Base-by-base conservation (phyloP, 2,113 vertebrate species). In the Felis chaus region DNA sequence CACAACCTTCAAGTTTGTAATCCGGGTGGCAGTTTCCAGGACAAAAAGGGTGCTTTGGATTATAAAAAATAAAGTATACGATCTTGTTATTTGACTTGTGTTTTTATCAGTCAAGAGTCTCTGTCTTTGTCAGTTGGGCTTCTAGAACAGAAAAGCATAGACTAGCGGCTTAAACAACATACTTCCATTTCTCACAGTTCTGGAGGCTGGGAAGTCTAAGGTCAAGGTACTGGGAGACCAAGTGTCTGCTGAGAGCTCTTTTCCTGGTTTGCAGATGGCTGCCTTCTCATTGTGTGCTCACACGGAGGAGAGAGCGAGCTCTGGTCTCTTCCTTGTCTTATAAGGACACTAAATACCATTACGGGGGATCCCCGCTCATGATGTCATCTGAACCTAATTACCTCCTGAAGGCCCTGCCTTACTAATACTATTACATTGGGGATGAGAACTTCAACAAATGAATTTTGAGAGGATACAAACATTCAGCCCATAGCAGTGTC, bases 41-140 rank as follows among this genome's bases (percentile, higher is more conserved):
- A 95, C 66, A 33, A 65, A 45, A 68, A 25, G 27, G 21, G 3
- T 41, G 27, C 31, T 33, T 73, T 82, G 14, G 63, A 69, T 84
- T 84, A 89, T 57, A 69, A 85, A 84, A 97, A 96, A 21, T 66
- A 53, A 57, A 95, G 65, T 33, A 23, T 53, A 68, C 84, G 13
- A 89, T 83, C 57, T 74, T 91, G 45, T 79, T 80, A 73, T 86
- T 76, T 79, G 76, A 89, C 12, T 69, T 74, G n/a, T 55, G 23
- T 69, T 94, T 74, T 76, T 94, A 89, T 61, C 13, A 33, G 82
- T 19, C 53, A 74, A 74, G 85, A 41, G n/a, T 69, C 27, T 89
- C 94, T 85, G 41, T 66, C 83, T 82, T 89, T 33, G 71, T 90
- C 39, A 66, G 55, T 66, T 74, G 13, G 45, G 41, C 27, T 74